These are phyloP conservation scores for Prunella himalayana DNA, from an alignment of 2,113 vertebrate genomes.

Conservation along the genomic window DNA sequence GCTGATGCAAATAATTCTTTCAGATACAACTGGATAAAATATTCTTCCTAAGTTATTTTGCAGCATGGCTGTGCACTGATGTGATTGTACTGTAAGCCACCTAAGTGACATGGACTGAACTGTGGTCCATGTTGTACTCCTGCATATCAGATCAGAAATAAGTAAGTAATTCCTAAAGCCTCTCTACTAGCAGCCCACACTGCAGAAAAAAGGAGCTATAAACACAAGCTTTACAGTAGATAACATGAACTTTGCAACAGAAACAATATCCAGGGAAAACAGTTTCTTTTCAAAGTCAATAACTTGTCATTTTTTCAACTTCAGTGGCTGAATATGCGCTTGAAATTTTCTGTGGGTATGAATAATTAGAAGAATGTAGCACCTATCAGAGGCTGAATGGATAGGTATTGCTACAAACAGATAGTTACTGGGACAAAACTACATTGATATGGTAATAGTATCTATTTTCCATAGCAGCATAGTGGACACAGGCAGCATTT, in stretches of 20 bases:
- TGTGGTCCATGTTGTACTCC: not conserved
- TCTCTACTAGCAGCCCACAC: not conserved
- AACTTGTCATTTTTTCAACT: slow-evolving; percentile 16
- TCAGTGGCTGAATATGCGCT: not conserved
- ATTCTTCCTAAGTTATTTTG: not conserved
- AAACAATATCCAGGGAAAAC: not conserved
- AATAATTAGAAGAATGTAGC: not conserved
- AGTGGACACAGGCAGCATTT: not conserved
- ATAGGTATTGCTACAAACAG: not conserved
- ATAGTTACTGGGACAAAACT: not conserved
- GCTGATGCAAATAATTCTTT: not conserved
- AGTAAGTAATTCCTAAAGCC: not conserved
- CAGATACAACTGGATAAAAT: not conserved
- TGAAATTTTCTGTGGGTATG: not conserved
- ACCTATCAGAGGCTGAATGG: not conserved
- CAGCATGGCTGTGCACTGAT: not conserved
- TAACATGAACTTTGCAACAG: not conserved
- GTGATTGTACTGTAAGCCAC: not conserved
- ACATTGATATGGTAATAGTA: not conserved
- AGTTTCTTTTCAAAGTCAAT: not conserved
- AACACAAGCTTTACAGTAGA: not conserved
- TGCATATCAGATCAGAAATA: not conserved
- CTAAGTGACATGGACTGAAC: not conserved
- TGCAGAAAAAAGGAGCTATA: not conserved
- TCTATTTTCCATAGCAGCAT: not conserved